Conservation (phyloP, 2,113 vertebrate species). For the Dasypus novemcinctus region DNA sequence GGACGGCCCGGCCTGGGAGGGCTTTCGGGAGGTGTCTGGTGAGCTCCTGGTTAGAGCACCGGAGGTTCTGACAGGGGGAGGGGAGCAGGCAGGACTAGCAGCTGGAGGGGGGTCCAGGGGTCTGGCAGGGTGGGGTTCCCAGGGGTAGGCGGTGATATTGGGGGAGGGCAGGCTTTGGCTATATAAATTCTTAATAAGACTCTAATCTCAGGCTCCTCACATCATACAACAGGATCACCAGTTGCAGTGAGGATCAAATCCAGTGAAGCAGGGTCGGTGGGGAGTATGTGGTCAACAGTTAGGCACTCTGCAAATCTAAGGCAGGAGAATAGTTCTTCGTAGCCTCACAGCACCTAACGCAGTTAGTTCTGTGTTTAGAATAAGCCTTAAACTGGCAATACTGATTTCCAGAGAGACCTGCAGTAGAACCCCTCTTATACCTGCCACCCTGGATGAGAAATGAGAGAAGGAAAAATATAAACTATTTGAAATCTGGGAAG, state of each 20-base stretch:
- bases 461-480: fast-evolving
- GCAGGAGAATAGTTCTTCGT: not conserved
- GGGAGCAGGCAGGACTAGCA: no score
- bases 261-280: not conserved
- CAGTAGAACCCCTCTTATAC: not conserved
- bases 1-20: fast-evolving
- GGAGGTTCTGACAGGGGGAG: not conserved
- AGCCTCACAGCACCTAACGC: not conserved
- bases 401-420: constrained; percentile 40
- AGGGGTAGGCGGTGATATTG: not conserved
- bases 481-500: not conserved
- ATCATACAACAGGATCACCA: not conserved
- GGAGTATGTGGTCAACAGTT: not conserved
- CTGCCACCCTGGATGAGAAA: constrained; percentile 15
- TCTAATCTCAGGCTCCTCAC: not conserved
- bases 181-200: no score
- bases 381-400: not conserved
- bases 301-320: not conserved
- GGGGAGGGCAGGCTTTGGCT: not conserved
- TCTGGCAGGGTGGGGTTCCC: fast-evolving
- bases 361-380: not conserved
- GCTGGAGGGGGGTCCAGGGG: not conserved
- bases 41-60: not conserved
- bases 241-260: not conserved
- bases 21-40: not conserved